Base-by-base conservation (phyloP, 2,797 vertebrate species). In the Adrianichthys oophorus region DNA sequence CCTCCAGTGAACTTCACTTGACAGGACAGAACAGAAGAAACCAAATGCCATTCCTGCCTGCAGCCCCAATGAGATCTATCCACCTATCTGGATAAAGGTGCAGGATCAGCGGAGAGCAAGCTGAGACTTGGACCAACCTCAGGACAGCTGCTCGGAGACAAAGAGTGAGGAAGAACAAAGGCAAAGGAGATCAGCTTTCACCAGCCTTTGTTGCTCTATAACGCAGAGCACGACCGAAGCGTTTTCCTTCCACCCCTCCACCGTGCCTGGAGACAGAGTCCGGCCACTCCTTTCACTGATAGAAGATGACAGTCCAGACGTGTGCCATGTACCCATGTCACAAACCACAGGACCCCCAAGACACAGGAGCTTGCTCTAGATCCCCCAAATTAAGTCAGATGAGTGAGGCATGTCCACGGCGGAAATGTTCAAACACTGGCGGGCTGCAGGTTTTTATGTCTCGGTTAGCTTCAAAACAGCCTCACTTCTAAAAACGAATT, bases 151-250 rank as follows among this genome's bases (percentile, higher is more conserved):
- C 74, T 82, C 67, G 18, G 68, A 78, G 65, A 85, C 75, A 83
- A 84, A 86, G 79, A 59, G 67, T 40, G 41, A 44, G 19, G 48
- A 55, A 42, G 68, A 72, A 84, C 70, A 77, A 83, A 79, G 72
- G 68, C 74, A 76, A 49, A 74, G 65, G 74, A 67, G 76, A 84
- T 88, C 76, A 62, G 72, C 72, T 89, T 85, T 82, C 83, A 84
- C 60, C 65, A 70, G 61, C 50, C 72, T 78, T 82, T 89, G 77
- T 87, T 82, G 74, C 75, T 64, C 73, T 44, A 56, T 72, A 72
- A 66, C 57, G 69, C 43, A 61, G 72, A 74, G 66, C 64, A 72
- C 72, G 70, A 68, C 82, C 48, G 26, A 60, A 37, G 23, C 62
- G 76, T 74, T 79, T 66, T 80, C 61, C 72, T 55, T 78, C 75